Base-by-base conservation (phyloP, 2,113 vertebrate species). In the Anhinga anhinga region DNA sequence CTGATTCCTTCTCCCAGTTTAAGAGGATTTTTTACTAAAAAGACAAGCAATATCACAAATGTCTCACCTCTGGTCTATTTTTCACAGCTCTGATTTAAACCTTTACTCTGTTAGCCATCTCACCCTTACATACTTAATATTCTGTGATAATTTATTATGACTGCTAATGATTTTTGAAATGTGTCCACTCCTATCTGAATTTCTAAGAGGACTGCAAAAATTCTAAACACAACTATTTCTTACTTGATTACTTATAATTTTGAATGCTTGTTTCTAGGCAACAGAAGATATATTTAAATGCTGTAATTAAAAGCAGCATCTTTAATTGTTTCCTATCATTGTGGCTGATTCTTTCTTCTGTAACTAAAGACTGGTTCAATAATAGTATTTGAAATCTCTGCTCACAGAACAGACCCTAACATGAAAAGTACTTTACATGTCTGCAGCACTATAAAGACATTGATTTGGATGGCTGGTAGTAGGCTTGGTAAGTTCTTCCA, bases 281-380 rank as follows among this genome's bases (percentile, higher is more conserved):
- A 53, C 65, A 56, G 70, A 90, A 94, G 45, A 78, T n/a, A 73
- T 52, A 40, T 80, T 95, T 87, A 88, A 96, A 91, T 56, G 53
- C 15, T 94, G 86, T 96, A 95, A 97, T 95, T 97, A 97, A 80
- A 93, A 85, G 20, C 67, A 87, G 59, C 77, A 90, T 72, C 52
- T 92, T 97, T 93, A 96, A 86, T 97, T 96, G 79, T 92, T 97
- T 97, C 52, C 58, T 50, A 13, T 27, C 86, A 72, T n/a, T 97
- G 81, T 66, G 94, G 91, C 36, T 1, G 50, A 91, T 56, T 95
- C 82, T 82, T 95, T 95, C 82, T 82, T 95, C 78, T n/a, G 58
- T 73, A 96, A 76, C 56, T 90, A 76, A 93, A 95, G 90, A 82
- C 56, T 40, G 59, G 69, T 95, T 97, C 90, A 94, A 36, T 86